Percentiles rank a stretch among this genome's conserved stretches.
Conservation (phyloP, 2,797 vertebrate species). For the Jordanella pulchra region DNA sequence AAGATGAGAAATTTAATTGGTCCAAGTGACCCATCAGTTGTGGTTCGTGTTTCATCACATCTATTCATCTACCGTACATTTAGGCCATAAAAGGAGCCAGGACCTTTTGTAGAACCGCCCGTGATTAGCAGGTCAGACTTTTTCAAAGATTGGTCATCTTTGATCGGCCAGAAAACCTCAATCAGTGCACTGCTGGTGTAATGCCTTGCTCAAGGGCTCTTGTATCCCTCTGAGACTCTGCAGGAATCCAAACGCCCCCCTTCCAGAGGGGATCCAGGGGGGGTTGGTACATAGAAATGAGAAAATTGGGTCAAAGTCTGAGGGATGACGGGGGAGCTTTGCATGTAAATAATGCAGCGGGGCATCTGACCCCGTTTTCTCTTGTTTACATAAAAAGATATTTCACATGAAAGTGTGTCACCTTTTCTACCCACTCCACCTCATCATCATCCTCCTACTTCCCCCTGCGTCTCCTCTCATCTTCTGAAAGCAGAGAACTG, state of each 20-base stretch:
- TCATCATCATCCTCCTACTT: background rate
- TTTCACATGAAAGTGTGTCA: slow-evolving; percentile 32
- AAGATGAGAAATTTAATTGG: too few species aligned
- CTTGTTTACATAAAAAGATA: slow-evolving; percentile 44
- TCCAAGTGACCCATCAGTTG: too few species aligned
- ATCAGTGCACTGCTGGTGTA: background rate
- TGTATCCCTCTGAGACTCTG: background rate
- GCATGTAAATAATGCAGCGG: slow-evolving; percentile 64
- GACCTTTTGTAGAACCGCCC: too few species aligned
- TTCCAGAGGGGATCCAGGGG: slow-evolving; percentile 1
- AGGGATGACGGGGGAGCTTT: slow-evolving; percentile 30
- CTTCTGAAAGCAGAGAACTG: slow-evolving; percentile 22
- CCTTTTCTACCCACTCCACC: slow-evolving; percentile 9
- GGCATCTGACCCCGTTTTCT: slow-evolving; percentile 61
- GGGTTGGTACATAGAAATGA: slow-evolving; percentile 39
- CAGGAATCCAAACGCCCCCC: slow-evolving; percentile 18
- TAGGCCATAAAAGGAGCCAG: too few species aligned
- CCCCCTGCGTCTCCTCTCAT: slow-evolving; percentile 3
- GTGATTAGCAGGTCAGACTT: too few species aligned
- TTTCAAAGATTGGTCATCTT: too few species aligned
- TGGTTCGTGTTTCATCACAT: too few species aligned
- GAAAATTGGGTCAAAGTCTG: slow-evolving; percentile 65
- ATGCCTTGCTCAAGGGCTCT: slow-evolving; percentile 23
- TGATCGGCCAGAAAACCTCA: too few species aligned
- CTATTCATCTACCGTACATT: too few species aligned